These are phyloP conservation scores for Rhagonycha lutea DNA, from an alignment of 2,888 invertebrate genomes.

Conservation along the genomic window DNA sequence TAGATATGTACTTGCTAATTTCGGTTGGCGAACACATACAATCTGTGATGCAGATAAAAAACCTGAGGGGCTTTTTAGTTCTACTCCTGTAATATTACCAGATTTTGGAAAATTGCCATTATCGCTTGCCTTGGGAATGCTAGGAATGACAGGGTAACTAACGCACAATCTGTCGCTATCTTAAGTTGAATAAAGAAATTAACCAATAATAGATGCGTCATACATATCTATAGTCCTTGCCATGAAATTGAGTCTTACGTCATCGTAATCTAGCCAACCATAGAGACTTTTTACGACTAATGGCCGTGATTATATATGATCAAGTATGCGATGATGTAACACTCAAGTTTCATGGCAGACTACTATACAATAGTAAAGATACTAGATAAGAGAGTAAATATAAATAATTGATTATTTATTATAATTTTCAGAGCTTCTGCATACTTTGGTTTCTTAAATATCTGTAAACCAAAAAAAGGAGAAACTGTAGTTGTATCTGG, in stretches of 20 bases:
- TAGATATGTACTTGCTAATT: conserved; percentile 62
- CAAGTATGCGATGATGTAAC: too few relatives aligned
- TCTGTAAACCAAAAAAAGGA: conserved; percentile 71
- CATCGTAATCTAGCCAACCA: too few relatives aligned
- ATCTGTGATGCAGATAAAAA: conserved; percentile 56
- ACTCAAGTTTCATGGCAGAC: too few relatives aligned
- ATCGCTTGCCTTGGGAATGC: conserved; percentile 65
- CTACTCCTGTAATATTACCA: conserved; percentile 54
- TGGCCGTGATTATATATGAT: too few relatives aligned
- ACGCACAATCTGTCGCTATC: too few relatives aligned
- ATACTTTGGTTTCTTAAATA: conserved; percentile 73
- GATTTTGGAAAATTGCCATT: conserved; percentile 62
- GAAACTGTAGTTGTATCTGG: conserved; percentile 75
- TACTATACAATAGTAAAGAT: too few relatives aligned
- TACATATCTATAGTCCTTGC: too few relatives aligned
- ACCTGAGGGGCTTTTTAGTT: not conserved
- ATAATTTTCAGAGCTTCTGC: conserved; percentile 65
- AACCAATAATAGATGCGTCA: too few relatives aligned
- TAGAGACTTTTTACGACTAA: too few relatives aligned
- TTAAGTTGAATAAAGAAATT: too few relatives aligned
- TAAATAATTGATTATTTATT: not conserved
- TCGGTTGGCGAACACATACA: conserved; percentile 72
- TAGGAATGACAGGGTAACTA: conserved; percentile 72
- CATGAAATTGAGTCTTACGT: too few relatives aligned
- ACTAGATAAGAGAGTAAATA: not conserved